Evolutionary conservation across 2,888 invertebrate species (phyloP).

Genomic region (Sicus ferrugineus): DNA sequence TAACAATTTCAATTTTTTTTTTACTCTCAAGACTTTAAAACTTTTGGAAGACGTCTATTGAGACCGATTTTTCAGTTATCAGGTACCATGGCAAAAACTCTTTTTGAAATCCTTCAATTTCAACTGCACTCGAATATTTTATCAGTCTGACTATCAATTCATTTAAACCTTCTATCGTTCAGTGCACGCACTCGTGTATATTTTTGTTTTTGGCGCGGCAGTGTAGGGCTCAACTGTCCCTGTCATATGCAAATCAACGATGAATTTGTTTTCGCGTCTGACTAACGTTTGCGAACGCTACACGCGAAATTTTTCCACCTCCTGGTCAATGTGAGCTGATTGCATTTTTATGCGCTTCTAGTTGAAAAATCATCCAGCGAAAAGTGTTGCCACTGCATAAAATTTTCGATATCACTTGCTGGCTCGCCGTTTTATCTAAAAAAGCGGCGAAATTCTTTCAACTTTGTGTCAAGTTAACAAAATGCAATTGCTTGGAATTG

Average conservation of each 20-base stretch:
- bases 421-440: slow-evolving; percentile 10
- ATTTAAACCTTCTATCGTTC: too few relatives aligned
- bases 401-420: slow-evolving; percentile 7
- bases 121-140: too few relatives aligned
- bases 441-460: neutral
- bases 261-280: slow-evolving; percentile 13
- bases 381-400: slow-evolving; percentile 18
- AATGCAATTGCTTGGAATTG: slow-evolving; percentile 18
- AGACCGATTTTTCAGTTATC: too few relatives aligned
- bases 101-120: too few relatives aligned
- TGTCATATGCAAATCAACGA: slow-evolving; percentile 17
- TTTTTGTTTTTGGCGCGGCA: neutral
- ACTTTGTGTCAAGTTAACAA: slow-evolving; percentile 2
- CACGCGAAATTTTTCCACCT: neutral
- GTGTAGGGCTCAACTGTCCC: neutral
- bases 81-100: too few relatives aligned
- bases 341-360: neutral
- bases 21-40: too few relatives aligned
- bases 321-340: neutral
- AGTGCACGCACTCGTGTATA: neutral
- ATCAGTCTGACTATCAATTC: too few relatives aligned
- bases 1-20: too few relatives aligned
- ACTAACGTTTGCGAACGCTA: neutral
- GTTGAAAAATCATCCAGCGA: neutral
- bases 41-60: too few relatives aligned